Evolutionary conservation across 2,888 invertebrate genomes (phyloP), one percentile per base, ranked within the genome.

Genomic region (Drosophila mercatorum): DNA sequence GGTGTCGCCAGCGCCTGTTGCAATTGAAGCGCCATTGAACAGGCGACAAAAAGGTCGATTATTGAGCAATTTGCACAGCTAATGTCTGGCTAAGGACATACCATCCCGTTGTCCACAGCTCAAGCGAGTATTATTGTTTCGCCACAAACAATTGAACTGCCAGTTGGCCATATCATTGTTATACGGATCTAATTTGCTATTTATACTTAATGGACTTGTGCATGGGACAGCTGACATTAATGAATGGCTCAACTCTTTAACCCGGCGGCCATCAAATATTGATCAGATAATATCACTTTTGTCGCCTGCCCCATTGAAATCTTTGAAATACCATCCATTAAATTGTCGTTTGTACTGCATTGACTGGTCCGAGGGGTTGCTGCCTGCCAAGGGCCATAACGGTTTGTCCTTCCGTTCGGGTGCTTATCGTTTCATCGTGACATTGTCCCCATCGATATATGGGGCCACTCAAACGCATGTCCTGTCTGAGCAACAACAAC

Each of bases 41-140:
- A 89, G 83, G 83, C 83, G 83, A 89, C 83, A 69, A 87, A 76
- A 66, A 70, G 68, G 71, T 75, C 72, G 70, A 76, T 69, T 72
- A 78, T 76, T 72, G 72, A 52, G 68, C 77, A 72, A 80, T 78
- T 78, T 80, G 77, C 71, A 64, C 63, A 70, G 75, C 80, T 62
- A 75, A 67, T 51, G 66, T 61, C 64, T 40, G 41, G 60, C 64
- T 64, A 44, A 69, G 77, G 60, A 72, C 49, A 26, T 36, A n/a
- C 28, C 49, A 55, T 51, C 58, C 60, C 34, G 52, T 26, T 43
- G 49, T 36, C 34, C 31, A n/a, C 17, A 31, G 47, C 8, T 51
- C 28, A 14, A 38, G 44, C 40, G 14, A 17, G n/a, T 22, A 31
- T 38, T 47, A 28, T 44, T 36, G 22, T 60, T 46, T 14, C 41